Base-by-base conservation (phyloP, 2,113 vertebrate genomes). In the Mugil cephalus region DNA sequence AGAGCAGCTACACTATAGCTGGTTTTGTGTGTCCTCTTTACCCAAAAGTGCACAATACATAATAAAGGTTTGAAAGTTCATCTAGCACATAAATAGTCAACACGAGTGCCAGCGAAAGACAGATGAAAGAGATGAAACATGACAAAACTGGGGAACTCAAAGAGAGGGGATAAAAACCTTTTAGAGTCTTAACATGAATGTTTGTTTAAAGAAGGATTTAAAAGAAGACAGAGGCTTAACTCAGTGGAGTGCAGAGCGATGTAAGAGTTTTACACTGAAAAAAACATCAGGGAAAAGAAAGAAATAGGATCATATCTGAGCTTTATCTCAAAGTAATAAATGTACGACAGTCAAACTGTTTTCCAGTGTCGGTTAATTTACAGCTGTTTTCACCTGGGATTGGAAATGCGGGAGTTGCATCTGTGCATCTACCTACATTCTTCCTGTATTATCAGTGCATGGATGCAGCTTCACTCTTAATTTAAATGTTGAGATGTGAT, bases 161-260 rank as follows among this genome's bases (percentile, higher is more conserved):
- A 42, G 51, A 13, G 7, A 6, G 21, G 11, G 13, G 18, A 43
- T 42, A 7, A 56, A 38, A 47, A 59, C 21, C 47, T 24, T 13
- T 43, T 30, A 8, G 56, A 47, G 45, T 52, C 58, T 58, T 43
- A 48, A 66, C 40, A 50, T 46, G 35, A 13, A 42, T 58, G 63
- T 68, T 59, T 74, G 63, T 69, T 74, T 77, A 59, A 66, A 66
- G 14, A 46, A 34, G 63, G 80, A 46, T 74, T 77, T 30, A 38
- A 5, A 38, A 2, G 40, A 35, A 64, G 56, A 24, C 48, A 0
- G 35, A 10, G 51, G 58, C 65, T 83, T 15, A 66, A 65, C 48
- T 45, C 24, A 13, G 30, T 35, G 18, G 36, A 69, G 64, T 18
- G 30, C 38, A 34, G 15, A 35, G 24, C 53, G 9, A 8, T 47